Evolutionary conservation across 2,797 vertebrate species (phyloP), one percentile per base, ranked within the genome.

Genomic region (Pteronotus mesoamericanus): DNA sequence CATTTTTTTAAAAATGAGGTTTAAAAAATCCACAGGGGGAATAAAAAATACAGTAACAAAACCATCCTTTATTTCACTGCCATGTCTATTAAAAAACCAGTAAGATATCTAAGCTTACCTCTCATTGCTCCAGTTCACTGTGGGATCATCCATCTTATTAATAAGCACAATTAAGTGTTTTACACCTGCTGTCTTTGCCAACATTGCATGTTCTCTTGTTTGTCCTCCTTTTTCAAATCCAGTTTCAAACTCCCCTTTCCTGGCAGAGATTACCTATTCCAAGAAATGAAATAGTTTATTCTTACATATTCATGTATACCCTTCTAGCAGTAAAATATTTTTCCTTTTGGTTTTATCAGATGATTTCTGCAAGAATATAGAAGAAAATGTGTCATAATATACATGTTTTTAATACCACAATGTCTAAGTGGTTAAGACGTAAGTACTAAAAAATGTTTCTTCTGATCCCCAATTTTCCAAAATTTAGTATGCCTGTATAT

Each of bases 101-200:
- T 26, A 79, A 39, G 44, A 44, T 6, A 61, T 29, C 37, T 16
- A 34, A 37, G 22, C 57, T 92, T 90, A 99, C 99, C 99, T 99
- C 98, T 99, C 99, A 77, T 99, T 99, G 98, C 99, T 99, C 99
- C 99, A 99, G 98, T 99, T 99, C 96, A 99, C 99, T 61, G 99
- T 99, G 9, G 99, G 99, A 97, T 99, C 99, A 34, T 99, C 99
- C 99, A 99, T 99, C 98, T 99, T 99, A 98, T 99, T 99, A 97
- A 99, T 99, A 94, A 99, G 99, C 96, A 99, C 99, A 97, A 99
- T 99, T 98, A 99, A 99, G 97, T 99, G 99, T 95, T 99, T 99
- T 80, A 99, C 99, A 32, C 99, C 99, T 0, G 99, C 99, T 12
- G 99, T 99, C 98, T 99, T 99, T 97, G 99, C 99, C 98, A 99